These are phyloP conservation scores for Tachypleus tridentatus DNA, from an alignment of 1,140 invertebrate genomes.

Conservation along the genomic window DNA sequence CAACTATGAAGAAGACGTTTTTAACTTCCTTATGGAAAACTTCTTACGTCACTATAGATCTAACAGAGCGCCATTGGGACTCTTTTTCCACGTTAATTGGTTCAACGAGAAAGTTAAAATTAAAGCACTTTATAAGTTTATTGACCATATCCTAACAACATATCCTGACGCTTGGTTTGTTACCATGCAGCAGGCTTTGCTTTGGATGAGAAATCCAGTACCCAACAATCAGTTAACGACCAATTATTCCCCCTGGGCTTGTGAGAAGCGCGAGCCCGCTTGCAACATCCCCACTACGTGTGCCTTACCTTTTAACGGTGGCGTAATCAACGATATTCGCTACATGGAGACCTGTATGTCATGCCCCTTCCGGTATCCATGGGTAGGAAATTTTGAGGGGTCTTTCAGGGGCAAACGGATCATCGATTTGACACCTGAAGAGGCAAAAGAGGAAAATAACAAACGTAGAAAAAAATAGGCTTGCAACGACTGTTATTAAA, in stretches of 20 bases:
- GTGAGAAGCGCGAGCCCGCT: conserved; percentile 62
- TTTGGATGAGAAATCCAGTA: conserved; percentile 81
- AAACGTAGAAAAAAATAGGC: no score
- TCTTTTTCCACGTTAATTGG: conserved; percentile 92
- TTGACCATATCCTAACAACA: conserved; percentile 63
- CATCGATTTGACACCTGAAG: conserved; percentile 3
- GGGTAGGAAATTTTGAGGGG: conserved; percentile 58
- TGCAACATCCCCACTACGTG: conserved; percentile 77
- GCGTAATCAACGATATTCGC: conserved; percentile 37
- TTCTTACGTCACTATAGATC: conserved; percentile 48
- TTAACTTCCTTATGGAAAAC: conserved; percentile 83
- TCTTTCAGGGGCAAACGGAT: conserved; percentile 8
- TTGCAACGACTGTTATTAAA: no score
- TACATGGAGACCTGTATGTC: conserved; percentile 83
- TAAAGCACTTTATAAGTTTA: conserved; percentile 68
- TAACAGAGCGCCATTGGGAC: conserved; percentile 70
- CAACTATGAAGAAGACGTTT: conserved; percentile 62
- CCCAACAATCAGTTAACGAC: conserved; percentile 73
- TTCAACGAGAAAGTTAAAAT: conserved; percentile 80
- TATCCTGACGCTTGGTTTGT: conserved; percentile 79
- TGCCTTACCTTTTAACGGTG: conserved; percentile 50
- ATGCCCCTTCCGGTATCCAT: conserved; percentile 88
- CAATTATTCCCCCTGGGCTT: conserved; percentile 86
- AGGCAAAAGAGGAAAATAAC: no score
- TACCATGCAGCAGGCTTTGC: conserved; percentile 74